phyloP scores from a whole-genome alignment of 64 coral and sea anemone genomes.

The Stichodactyla mertensii region DNA sequence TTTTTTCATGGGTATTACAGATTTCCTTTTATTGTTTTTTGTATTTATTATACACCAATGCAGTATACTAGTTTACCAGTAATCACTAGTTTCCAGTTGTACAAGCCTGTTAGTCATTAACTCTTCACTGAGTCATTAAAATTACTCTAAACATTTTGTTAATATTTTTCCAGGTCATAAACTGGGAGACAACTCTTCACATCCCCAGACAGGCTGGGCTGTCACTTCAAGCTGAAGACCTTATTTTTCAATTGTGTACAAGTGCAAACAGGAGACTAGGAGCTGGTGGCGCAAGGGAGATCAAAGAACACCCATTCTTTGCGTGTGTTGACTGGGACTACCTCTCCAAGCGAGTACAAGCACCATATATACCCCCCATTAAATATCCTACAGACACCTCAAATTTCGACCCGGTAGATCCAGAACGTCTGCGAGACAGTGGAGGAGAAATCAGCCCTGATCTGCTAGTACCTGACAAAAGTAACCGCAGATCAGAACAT shows the following conservation, averaged over 20 bases:
- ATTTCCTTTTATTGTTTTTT: too few relatives aligned
- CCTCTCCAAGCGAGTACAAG: slow-evolving; percentile 45
- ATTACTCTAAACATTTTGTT: background rate
- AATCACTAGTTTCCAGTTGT: background rate
- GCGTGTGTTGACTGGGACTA: slow-evolving; percentile 71
- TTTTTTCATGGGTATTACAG: too few relatives aligned
- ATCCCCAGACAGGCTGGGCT: slow-evolving; percentile 71
- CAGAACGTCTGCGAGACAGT: slow-evolving; percentile 64
- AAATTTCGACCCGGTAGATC: slow-evolving; percentile 88
- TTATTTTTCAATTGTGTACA: slow-evolving; percentile 81
- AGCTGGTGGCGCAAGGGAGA: slow-evolving; percentile 64
- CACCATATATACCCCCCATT: slow-evolving; percentile 71
- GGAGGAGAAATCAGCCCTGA: slow-evolving; percentile 39
- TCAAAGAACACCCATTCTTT: slow-evolving; percentile 90
- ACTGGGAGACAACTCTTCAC: slow-evolving; percentile 75
- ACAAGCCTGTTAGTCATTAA: background rate
- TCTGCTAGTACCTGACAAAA: slow-evolving; percentile 31
- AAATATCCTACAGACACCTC: slow-evolving; percentile 73
- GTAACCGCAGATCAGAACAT: slow-evolving; percentile 59
- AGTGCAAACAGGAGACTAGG: slow-evolving; percentile 79
- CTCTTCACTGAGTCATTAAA: background rate
- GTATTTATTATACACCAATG: too few relatives aligned
- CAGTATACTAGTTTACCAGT: too few relatives aligned
- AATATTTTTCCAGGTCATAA: slow-evolving; percentile 65
- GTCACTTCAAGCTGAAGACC: slow-evolving; percentile 66